Evolutionary conservation across 1,140 invertebrate species (phyloP), one percentile per base, ranked within the genome.

Genomic region (Sitodiplosis mosellana): DNA sequence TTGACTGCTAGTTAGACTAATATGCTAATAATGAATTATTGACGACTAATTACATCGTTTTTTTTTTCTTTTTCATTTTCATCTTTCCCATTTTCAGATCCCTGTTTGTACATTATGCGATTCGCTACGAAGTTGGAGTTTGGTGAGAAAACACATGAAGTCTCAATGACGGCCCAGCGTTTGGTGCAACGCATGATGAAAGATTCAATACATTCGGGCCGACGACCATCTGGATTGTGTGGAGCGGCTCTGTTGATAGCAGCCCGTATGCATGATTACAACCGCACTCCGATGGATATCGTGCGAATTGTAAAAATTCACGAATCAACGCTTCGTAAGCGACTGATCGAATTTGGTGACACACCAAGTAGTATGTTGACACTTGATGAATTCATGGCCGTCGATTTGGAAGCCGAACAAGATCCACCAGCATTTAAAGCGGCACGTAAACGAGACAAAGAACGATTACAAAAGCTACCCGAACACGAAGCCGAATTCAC

Each of bases 171-270:
- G 2, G 94, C 94, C 0, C 69, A 91, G 33, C 70, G 94, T 49
- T 71, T 99, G 37, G 88, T 99, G 7, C 84, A 92, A 62, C 71
- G 95, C 58, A 99, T 99, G 95, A 98, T 97, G 65, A 77, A 86
- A 56, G 95, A 99, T 68, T 97, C 88, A 68, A 87, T 99, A 64
- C 88, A 95, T 59, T 91, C 86, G 3, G 95, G 95, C 18, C 72
- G 95, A 48, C 70, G 93, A 58, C 94, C 95, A 12, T 95, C 93
- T 1, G 95, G 93, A 22, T 71, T 98, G 22, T 97, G 93, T 71
- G 93, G 93, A 14, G 93, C 93, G 64, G 94, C 93, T 8, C 67
- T 99, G 1, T 66, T 99, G 12, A 89, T 99, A 60, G 90, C 94
- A 27, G 84, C 87, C 1, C 74, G 94, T 51, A 75, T 97, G 21